Percentiles rank a stretch among this genome's conserved stretches.
Evolutionary conservation across 2,888 invertebrate species (phyloP).

Genomic region (Phania funesta): DNA sequence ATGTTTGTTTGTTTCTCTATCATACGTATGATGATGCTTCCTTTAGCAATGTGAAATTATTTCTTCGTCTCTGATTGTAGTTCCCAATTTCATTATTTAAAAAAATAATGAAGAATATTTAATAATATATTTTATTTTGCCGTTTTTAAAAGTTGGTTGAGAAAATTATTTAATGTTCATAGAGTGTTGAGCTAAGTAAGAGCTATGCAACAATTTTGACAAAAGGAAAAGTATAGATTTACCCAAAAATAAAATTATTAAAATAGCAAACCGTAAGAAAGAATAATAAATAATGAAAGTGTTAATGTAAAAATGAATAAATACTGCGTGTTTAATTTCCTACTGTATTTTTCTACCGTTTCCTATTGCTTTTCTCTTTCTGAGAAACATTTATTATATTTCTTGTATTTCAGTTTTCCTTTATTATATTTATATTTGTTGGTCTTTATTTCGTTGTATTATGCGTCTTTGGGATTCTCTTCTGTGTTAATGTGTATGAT

Average conservation of each 20-base stretch:
- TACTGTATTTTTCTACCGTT: conserved; percentile 22
- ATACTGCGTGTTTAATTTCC: conserved; percentile 59
- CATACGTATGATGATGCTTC: no score
- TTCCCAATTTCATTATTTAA: no score
- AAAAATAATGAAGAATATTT: no score
- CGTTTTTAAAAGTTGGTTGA: no score
- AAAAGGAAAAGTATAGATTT: not conserved
- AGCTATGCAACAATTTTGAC: no score
- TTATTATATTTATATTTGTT: conserved; percentile 43
- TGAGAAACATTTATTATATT: not conserved
- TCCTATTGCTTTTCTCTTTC: conserved; percentile 36
- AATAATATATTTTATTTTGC: no score
- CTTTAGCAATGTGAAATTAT: no score
- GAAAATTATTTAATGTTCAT: no score
- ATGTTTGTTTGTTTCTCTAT: no score
- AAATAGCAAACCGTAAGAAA: conserved; percentile 13
- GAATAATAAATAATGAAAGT: conserved; percentile 66
- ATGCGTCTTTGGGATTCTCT: not conserved
- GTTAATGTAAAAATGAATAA: conserved; percentile 65
- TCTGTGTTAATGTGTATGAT: conserved; percentile 46
- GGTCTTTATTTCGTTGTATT: no score
- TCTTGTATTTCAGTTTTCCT: conserved; percentile 20
- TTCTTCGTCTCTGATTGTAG: no score
- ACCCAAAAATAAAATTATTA: conserved; percentile 1
- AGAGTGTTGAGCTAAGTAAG: no score